A percentile compares a stretch with the other conserved stretches of the same genome.
Evolutionary conservation across 2,113 vertebrate species (phyloP).

Genomic region (Polyodon spathula): DNA sequence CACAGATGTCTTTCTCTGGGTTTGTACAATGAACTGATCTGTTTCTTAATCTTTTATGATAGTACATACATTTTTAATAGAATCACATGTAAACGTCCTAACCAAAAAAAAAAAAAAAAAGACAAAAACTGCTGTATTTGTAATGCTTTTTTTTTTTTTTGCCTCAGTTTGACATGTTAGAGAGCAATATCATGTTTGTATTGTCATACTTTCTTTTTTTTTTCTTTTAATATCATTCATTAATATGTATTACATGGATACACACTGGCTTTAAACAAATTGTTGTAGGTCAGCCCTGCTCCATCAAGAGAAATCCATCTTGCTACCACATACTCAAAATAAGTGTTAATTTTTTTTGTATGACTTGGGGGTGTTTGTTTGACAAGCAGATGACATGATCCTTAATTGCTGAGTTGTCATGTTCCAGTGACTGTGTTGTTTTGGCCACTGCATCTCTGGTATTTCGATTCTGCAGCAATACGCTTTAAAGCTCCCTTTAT

Average conservation of each 20-base stretch:
- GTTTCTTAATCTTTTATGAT: slow-evolving; percentile 42
- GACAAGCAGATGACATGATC: slow-evolving; percentile 52
- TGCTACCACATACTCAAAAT: not conserved
- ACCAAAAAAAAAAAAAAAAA: not conserved
- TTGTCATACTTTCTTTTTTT: too few species aligned
- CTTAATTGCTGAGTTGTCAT: slow-evolving; percentile 59
- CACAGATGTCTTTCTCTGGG: slow-evolving; percentile 58
- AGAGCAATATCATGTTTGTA: too few species aligned
- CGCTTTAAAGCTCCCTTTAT: slow-evolving; percentile 84
- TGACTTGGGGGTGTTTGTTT: slow-evolving; percentile 35
- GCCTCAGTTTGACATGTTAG: too few species aligned
- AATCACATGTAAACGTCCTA: not conserved
- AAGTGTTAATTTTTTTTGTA: not conserved
- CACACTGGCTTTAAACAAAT: too few species aligned
- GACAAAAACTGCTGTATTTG: not conserved
- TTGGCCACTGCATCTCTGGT: slow-evolving; percentile 65
- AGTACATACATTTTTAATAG: not conserved
- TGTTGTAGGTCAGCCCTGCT: not conserved
- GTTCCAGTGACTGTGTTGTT: slow-evolving; percentile 63
- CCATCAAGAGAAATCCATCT: not conserved
- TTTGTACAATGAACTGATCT: slow-evolving; percentile 44
- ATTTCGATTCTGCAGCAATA: slow-evolving; percentile 72
- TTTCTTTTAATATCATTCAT: too few species aligned
- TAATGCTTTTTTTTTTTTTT: not conserved
- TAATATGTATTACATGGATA: not conserved